Evolutionary conservation across 37 sponge, comb jelly and placozoan genomes (phyloP).

Genomic region (Diacarnus erythraeanus): DNA sequence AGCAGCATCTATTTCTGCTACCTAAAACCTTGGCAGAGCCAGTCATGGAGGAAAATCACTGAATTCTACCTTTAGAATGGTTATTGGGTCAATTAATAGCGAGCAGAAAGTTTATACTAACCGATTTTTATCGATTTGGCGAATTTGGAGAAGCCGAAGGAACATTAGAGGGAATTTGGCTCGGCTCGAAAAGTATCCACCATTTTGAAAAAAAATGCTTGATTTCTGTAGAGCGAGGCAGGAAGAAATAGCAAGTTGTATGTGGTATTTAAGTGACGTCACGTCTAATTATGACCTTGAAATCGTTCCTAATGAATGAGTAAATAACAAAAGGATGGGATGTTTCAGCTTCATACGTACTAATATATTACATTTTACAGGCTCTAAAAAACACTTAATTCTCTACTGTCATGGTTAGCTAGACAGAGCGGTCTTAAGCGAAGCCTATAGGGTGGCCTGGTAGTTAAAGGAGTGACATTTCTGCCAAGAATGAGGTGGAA

Average conservation of each 20-base stretch:
- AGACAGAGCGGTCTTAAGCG: background rate
- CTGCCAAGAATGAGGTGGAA: background rate
- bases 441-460: background rate
- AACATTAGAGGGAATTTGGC: background rate
- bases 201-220: constrained; percentile 59
- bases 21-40: background rate
- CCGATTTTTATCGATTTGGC: constrained; percentile 13
- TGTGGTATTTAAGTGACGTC: constrained; percentile 78
- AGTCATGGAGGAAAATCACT: background rate
- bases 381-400: background rate
- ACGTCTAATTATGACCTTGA: constrained; percentile 71
- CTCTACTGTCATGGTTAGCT: background rate
- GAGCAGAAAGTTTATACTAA: constrained; percentile 27
- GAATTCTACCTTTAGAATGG: background rate
- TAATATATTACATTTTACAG: background rate
- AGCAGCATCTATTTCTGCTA: background rate
- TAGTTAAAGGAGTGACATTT: background rate
- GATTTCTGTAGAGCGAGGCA: constrained; percentile 55
- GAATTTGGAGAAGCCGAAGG: background rate
- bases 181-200: constrained; percentile 40
- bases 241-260: constrained; percentile 54
- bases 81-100: constrained; percentile 7
- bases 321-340: constrained; percentile 65
- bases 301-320: constrained; percentile 52
- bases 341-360: constrained; percentile 2